Evolutionary conservation across 2,888 invertebrate genomes (phyloP).

Genomic region (Heliconius ethilla): DNA sequence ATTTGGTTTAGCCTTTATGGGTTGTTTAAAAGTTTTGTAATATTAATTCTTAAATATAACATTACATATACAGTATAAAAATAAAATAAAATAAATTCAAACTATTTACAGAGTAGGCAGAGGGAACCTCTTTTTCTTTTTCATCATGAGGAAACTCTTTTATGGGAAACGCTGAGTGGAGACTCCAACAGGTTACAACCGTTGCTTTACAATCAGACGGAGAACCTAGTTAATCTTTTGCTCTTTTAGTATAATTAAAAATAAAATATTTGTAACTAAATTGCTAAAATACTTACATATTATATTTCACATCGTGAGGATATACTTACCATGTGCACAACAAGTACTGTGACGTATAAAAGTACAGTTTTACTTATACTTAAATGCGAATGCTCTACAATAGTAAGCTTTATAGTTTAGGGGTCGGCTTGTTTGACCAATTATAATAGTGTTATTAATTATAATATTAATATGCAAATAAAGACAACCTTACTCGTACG

Average conservation of each 20-base stretch:
- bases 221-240: background rate
- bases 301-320: background rate
- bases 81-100: too few species aligned
- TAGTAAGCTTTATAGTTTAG: constrained; percentile 13
- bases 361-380: constrained; percentile 28
- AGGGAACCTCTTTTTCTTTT: too few species aligned
- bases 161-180: too few species aligned
- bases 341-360: constrained; percentile 5
- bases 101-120: too few species aligned
- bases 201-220: too few species aligned
- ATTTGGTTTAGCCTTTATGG: constrained; percentile 5
- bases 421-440: background rate
- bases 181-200: too few species aligned
- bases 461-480: too few species aligned
- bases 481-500: too few species aligned
- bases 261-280: background rate
- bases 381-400: constrained; percentile 27
- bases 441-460: background rate
- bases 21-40: background rate
- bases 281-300: background rate
- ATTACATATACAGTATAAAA: too few species aligned
- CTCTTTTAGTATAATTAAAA: background rate
- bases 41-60: background rate
- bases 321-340: constrained; percentile 14
- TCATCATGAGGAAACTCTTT: too few species aligned